Evolutionary conservation across 2,888 invertebrate genomes (phyloP).

Genomic region (Xanthia icteritia): DNA sequence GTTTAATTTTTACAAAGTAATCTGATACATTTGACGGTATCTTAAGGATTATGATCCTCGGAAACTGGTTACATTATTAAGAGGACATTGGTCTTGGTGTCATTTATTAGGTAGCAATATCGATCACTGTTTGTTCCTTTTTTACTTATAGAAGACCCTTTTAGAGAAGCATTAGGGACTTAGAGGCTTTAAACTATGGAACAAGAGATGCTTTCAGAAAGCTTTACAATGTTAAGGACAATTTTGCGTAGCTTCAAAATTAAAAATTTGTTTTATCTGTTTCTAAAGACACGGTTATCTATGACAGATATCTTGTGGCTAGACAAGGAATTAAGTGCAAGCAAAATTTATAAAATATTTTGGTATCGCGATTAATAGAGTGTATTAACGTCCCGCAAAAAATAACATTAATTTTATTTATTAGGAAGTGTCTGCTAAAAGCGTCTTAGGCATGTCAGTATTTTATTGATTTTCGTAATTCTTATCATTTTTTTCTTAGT

Average conservation of each 20-base stretch:
- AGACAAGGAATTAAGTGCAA: not conserved
- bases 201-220: not conserved
- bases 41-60: slow-evolving; percentile 56
- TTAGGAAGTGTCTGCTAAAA: slow-evolving; percentile 54
- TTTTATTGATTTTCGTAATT: not conserved
- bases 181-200: not conserved
- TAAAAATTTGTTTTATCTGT: not conserved
- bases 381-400: slow-evolving; percentile 26
- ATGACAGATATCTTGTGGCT: not conserved
- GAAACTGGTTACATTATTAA: slow-evolving; percentile 60
- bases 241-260: not conserved
- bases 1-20: slow-evolving; percentile 48
- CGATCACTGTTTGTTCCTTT: slow-evolving; percentile 13
- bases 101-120: slow-evolving; percentile 40
- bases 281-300: not conserved
- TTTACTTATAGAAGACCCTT: not conserved
- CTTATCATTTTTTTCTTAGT: not conserved
- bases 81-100: slow-evolving; percentile 55
- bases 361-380: slow-evolving; percentile 24
- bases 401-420: slow-evolving; percentile 13
- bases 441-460: not conserved
- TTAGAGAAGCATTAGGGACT: not conserved
- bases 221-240: not conserved
- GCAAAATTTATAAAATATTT: slow-evolving; percentile 20
- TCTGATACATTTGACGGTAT: slow-evolving; percentile 62